Conservation (phyloP, 1,140 invertebrate species). For the Uloborus diversus region DNA sequence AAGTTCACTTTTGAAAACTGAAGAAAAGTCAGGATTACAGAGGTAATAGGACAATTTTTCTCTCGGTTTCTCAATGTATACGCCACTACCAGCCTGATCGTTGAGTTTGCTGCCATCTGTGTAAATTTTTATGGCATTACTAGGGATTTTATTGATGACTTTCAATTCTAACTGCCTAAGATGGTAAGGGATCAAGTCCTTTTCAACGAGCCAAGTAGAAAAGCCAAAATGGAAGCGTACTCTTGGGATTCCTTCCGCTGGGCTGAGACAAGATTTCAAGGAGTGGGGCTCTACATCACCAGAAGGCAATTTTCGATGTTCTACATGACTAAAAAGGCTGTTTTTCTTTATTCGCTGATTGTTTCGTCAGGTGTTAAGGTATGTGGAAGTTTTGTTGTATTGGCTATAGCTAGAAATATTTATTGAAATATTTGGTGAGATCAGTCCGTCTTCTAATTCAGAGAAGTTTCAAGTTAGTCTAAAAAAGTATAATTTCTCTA, state of each 20-base stretch:
- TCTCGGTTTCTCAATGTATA: no score
- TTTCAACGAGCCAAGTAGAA: not conserved
- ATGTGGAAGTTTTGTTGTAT: not conserved
- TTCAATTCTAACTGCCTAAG: not conserved
- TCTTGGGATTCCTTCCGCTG: not conserved
- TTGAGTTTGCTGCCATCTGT: no score
- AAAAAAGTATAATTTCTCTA: no score
- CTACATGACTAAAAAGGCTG: not conserved
- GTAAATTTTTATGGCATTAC: no score
- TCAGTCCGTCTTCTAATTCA: not conserved
- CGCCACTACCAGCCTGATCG: no score
- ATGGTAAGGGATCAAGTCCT: not conserved
- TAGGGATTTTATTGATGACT: not conserved
- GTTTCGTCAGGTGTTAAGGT: not conserved
- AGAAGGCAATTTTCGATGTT: not conserved
- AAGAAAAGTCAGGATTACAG: no score
- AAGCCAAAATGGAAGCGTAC: not conserved
- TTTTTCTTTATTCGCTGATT: not conserved
- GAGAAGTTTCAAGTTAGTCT: no score
- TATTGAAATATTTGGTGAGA: constrained; percentile 2
- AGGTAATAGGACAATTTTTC: no score
- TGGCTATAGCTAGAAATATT: not conserved
- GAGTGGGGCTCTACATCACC: not conserved
- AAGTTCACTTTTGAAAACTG: no score
- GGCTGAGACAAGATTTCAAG: not conserved